Evolutionary conservation across 2,888 invertebrate genomes (phyloP), one percentile per base, ranked within the genome.

Genomic region (Tyria jacobaeae): DNA sequence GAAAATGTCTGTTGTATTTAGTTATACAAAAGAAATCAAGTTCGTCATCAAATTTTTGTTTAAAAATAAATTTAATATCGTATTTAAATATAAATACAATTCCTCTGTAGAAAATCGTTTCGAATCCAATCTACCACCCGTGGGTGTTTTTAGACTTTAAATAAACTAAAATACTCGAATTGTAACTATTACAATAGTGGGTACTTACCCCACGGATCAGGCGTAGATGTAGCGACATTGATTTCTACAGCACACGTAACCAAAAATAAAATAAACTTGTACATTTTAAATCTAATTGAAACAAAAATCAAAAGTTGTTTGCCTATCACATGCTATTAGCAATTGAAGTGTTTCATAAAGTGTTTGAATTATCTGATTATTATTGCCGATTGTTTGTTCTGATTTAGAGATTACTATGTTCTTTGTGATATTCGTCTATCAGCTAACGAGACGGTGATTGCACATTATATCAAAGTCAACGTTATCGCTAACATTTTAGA

Each of bases 161-260:
- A n/a, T n/a, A n/a, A n/a, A n/a, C n/a, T n/a, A n/a, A n/a, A n/a
- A n/a, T n/a, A 39, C 39, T 39, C 12, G 21, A 21, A 27, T 0
- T n/a, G n/a, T 5, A n/a, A 24, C 2, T 31, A 10, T 3, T 0
- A 37, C 21, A 37, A n/a, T 24, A 7, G 34, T 34, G 31, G 0
- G 0, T 37, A 58, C 58, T 52, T 35, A 59, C 58, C 52, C 58
- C 58, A 59, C n/a, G 5, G 17, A 4, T 52, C 58, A 12, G 41
- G 24, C 10, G 35, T 24, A n/a, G 21, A 25, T 10, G 0, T 41
- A 1, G n/a, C 17, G 12, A 6, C 21, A 9, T 57, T 15, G 25
- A 50, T 50, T 21, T 37, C 27, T 12, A 31, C 3, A 50, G n/a
- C n/a, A 39, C 27, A 50, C 1, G 50, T 1, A 12, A 50, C 14